phyloP scores from a whole-genome alignment of 2,797 vertebrate species.

The Botia kubotai region DNA sequence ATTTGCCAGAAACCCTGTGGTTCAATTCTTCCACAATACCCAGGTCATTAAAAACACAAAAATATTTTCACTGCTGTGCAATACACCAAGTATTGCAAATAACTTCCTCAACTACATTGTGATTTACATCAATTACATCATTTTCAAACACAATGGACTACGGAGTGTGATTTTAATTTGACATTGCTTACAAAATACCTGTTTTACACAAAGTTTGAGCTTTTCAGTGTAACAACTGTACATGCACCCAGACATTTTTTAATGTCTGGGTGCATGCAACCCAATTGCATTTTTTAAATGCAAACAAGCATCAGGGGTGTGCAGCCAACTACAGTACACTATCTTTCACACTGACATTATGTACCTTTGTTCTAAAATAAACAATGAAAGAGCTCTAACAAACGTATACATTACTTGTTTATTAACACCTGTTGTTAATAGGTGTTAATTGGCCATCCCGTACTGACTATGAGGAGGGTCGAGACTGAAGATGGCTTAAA shows the following conservation, averaged over 20 bases:
- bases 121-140: neutral
- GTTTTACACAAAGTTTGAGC: neutral
- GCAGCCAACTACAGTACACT: too few relatives aligned
- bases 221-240: too few relatives aligned
- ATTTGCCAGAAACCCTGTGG: neutral
- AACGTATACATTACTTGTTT: too few relatives aligned
- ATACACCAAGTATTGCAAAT: neutral
- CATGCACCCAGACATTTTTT: too few relatives aligned
- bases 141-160: neutral
- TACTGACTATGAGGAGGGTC: neutral
- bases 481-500: constrained; percentile 9
- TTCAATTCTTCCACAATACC: neutral
- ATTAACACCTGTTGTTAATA: too few relatives aligned
- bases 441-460: neutral
- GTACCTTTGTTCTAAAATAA: too few relatives aligned
- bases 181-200: constrained; percentile 5
- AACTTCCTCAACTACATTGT: neutral
- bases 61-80: neutral
- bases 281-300: too few relatives aligned
- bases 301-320: too few relatives aligned
- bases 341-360: too few relatives aligned
- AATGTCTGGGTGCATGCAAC: too few relatives aligned
- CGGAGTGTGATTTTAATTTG: neutral
- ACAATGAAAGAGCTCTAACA: too few relatives aligned
- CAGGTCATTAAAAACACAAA: neutral